Conservation (phyloP, 2,113 vertebrate species). For the Chaetodon auriga region DNA sequence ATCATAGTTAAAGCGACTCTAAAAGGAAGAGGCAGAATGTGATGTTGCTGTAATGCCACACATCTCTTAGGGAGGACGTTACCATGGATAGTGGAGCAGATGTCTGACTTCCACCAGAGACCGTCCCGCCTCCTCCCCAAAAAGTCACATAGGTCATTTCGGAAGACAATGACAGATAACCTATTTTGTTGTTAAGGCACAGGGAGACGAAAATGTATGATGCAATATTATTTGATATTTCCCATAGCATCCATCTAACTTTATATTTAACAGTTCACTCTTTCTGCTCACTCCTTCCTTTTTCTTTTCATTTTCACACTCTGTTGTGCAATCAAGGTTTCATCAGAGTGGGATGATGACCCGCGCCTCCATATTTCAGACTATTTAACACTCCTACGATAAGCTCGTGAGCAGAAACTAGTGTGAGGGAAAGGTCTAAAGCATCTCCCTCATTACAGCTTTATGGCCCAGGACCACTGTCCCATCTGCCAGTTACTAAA, state of each 20-base stretch:
- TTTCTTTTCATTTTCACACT: background rate
- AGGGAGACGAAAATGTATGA: background rate
- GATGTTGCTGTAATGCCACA: background rate
- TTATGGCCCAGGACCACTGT: conserved; percentile 18
- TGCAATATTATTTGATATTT: background rate
- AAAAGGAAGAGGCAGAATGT: background rate
- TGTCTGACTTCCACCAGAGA: background rate
- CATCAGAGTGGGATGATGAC: conserved; percentile 9
- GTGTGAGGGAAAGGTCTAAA: conserved; percentile 18
- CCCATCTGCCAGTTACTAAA: conserved; percentile 46
- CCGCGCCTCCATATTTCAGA: conserved; percentile 15
- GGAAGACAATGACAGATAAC: conserved; percentile 16
- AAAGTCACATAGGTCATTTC: background rate
- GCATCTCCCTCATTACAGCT: conserved; percentile 47
- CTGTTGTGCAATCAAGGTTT: background rate
- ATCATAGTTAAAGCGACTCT: background rate
- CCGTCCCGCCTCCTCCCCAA: background rate
- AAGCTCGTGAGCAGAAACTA: background rate
- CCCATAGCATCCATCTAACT: background rate
- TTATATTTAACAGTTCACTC: background rate
- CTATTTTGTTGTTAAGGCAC: background rate
- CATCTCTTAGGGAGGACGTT: background rate
- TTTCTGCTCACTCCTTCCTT: background rate
- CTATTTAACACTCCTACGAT: conserved; percentile 22
- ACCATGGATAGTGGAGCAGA: background rate